Conservation (phyloP, 2,888 invertebrate species). For the Stenodera caucasica region DNA sequence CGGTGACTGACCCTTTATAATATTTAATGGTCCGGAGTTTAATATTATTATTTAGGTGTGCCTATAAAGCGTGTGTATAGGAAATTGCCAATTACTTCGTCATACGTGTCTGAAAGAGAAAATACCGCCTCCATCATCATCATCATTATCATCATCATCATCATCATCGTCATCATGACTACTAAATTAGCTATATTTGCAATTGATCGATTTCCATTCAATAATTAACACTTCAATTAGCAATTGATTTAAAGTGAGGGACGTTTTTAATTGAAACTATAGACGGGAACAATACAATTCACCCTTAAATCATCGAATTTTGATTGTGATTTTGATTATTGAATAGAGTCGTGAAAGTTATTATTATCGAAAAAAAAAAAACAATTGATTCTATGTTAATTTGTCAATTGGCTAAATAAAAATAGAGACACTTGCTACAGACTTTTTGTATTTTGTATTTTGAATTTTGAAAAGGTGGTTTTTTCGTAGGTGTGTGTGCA, state of each 20-base stretch:
- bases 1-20: slow-evolving; percentile 39
- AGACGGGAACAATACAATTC: too few relatives aligned
- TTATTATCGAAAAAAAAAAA: too few relatives aligned
- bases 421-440: slow-evolving; percentile 1
- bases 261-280: not conserved
- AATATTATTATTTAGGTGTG: slow-evolving; percentile 35
- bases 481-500: slow-evolving; percentile 7
- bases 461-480: slow-evolving; percentile 11
- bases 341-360: slow-evolving; percentile 4
- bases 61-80: slow-evolving; percentile 44
- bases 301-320: too few relatives aligned
- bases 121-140: not conserved
- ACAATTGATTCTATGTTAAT: not conserved
- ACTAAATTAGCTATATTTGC: not conserved
- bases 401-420: not conserved
- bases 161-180: not conserved
- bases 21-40: slow-evolving; percentile 34
- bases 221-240: not conserved
- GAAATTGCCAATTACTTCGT: slow-evolving; percentile 49
- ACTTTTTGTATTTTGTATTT: too few relatives aligned
- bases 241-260: not conserved
- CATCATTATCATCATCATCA: not conserved
- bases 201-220: not conserved
- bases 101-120: slow-evolving; percentile 26
- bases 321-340: too few relatives aligned